A percentile compares a stretch with the other conserved stretches of the same genome.
Evolutionary conservation across 2,888 invertebrate species (phyloP).

Genomic region (Drosophila helvetica): DNA sequence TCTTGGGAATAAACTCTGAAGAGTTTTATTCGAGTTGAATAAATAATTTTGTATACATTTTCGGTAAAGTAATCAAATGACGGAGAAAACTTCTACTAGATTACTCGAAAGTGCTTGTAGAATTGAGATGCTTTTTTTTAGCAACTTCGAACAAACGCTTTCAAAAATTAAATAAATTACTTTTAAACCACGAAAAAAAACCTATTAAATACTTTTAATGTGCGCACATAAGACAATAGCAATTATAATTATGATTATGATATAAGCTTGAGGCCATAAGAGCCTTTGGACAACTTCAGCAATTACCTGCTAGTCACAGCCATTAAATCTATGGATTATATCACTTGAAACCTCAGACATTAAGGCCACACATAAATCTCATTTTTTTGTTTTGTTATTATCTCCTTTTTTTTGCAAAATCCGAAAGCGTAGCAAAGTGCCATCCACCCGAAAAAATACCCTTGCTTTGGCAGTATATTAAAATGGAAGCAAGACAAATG

Average conservation of each 20-base stretch:
- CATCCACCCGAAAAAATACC: slow-evolving; percentile 16
- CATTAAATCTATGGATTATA: slow-evolving; percentile 5
- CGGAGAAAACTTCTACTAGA: not conserved
- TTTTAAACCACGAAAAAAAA: not conserved
- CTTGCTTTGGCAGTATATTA: slow-evolving; percentile 7
- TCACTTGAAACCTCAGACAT: slow-evolving; percentile 21
- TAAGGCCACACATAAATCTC: slow-evolving; percentile 30
- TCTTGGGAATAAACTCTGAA: not conserved
- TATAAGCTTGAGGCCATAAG: not conserved
- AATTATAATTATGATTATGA: not conserved
- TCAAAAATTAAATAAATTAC: not conserved
- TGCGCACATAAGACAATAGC: not conserved
- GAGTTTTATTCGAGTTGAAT: not conserved
- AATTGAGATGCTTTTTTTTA: no score
- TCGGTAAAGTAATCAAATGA: not conserved
- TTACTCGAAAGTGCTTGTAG: no score
- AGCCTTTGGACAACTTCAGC: slow-evolving; percentile 15
- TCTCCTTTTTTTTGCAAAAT: slow-evolving; percentile 26
- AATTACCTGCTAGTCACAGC: slow-evolving; percentile 1
- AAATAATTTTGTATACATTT: no score
- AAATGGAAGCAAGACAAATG: slow-evolving; percentile 18
- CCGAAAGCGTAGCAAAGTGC: slow-evolving; percentile 34
- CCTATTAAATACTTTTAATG: not conserved
- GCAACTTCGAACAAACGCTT: no score
- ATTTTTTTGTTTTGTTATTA: slow-evolving; percentile 12